Conservation (phyloP, 2,888 invertebrate species). For the Drosophila tanythrix region DNA sequence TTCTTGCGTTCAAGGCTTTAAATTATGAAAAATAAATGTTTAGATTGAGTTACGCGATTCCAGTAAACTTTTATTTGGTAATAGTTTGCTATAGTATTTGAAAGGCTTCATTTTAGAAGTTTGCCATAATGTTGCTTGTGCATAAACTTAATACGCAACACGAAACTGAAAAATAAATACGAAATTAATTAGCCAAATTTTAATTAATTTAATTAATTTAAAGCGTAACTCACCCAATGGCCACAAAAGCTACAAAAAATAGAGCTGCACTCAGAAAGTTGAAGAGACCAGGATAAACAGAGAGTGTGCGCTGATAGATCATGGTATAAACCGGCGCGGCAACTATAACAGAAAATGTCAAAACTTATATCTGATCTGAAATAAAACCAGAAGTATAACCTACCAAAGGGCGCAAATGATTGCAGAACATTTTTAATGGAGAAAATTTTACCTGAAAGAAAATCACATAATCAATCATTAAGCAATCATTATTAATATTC, state of each 20-base stretch:
- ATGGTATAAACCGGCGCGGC: slow-evolving; percentile 88
- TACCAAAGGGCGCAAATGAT: slow-evolving; percentile 87
- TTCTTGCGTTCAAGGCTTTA: neutral
- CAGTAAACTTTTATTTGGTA: neutral
- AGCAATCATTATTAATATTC: neutral
- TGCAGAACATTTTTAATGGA: slow-evolving; percentile 89
- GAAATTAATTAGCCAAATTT: neutral
- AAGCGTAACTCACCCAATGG: slow-evolving; percentile 72
- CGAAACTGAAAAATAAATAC: slow-evolving; percentile 58
- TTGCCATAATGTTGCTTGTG: slow-evolving; percentile 72
- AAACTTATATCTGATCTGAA: neutral
- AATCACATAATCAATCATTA: neutral
- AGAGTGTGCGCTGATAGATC: slow-evolving; percentile 87
- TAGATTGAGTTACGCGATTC: neutral
- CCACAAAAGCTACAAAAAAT: slow-evolving; percentile 77
- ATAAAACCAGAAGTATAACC: neutral
- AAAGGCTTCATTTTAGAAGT: slow-evolving; percentile 64
- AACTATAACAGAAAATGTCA: slow-evolving; percentile 60
- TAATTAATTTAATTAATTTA: neutral
- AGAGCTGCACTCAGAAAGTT: slow-evolving; percentile 86
- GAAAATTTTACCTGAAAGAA: slow-evolving; percentile 88
- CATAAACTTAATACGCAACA: slow-evolving; percentile 68
- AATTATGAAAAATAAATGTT: neutral
- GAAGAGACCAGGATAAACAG: slow-evolving; percentile 87
- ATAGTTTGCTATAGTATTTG: neutral